Percentiles rank a stretch among this genome's conserved stretches.
phyloP scores from a whole-genome alignment of 2,113 vertebrate species.

The Micromys minutus region DNA sequence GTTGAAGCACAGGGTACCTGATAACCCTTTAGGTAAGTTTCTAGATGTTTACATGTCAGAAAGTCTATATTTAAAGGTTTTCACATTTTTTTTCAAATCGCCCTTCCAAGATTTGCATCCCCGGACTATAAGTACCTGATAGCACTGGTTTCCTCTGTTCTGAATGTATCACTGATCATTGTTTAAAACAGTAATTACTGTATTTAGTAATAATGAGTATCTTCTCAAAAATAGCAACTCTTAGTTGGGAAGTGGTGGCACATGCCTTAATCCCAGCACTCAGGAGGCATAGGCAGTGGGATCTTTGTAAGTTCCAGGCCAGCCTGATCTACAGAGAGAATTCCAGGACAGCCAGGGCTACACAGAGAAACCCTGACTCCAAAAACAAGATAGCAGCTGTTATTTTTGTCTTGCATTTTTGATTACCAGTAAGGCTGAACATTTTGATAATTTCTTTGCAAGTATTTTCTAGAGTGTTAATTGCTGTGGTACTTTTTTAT shows the following conservation, averaged over 20 bases:
- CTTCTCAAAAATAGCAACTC: slow-evolving; percentile 7
- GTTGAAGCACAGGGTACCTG: background rate
- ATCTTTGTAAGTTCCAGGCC: background rate
- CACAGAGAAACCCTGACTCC: background rate
- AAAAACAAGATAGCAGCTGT: background rate
- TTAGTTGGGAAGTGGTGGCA: background rate
- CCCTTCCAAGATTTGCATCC: background rate
- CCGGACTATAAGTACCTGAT: background rate
- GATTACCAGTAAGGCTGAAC: slow-evolving; percentile 59
- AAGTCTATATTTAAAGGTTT: background rate
- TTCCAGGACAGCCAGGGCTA: background rate
- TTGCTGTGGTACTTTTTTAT: slow-evolving; percentile 2
- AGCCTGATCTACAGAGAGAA: background rate
- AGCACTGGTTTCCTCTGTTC: background rate
- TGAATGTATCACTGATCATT: slow-evolving; percentile 29
- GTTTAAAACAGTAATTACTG: slow-evolving; percentile 55
- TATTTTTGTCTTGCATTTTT: slow-evolving; percentile 64
- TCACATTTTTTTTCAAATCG: slow-evolving; percentile 24
- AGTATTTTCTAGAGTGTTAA: slow-evolving; percentile 54
- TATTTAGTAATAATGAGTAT: background rate
- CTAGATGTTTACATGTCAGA: slow-evolving; percentile 44
- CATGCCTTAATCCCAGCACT: background rate
- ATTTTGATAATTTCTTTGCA: slow-evolving; percentile 55
- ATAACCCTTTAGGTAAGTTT: slow-evolving; percentile 37
- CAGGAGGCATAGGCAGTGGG: background rate